phyloP scores from a whole-genome alignment of 2,113 vertebrate species.

The Ptychochromis oligacanthus region DNA sequence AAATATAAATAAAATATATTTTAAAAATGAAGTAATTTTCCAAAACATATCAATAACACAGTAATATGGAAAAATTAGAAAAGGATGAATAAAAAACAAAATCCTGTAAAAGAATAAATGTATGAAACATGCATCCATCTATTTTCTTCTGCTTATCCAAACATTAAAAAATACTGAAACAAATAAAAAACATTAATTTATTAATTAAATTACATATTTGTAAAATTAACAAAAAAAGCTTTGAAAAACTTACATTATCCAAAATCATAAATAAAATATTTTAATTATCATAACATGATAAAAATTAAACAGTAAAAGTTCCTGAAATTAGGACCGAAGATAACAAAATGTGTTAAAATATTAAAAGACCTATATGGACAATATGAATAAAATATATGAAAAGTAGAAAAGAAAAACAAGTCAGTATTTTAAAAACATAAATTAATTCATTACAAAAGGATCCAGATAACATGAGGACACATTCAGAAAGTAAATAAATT shows the following conservation, averaged over 20 bases:
- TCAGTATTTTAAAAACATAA: background rate
- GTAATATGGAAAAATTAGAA: background rate
- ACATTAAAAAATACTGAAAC: background rate
- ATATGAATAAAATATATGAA: background rate
- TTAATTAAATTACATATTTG: background rate
- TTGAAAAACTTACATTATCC: too few species aligned
- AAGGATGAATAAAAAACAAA: background rate
- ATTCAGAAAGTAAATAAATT: background rate
- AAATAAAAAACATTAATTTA: background rate
- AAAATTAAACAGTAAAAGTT: accelerated
- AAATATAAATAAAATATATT: background rate
- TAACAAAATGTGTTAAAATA: background rate
- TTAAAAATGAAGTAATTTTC: background rate
- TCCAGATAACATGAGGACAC: background rate
- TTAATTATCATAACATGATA: background rate
- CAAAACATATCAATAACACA: background rate
- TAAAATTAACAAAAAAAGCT: background rate
- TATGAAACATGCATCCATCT: accelerated
- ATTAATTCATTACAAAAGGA: background rate
- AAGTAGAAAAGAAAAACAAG: background rate
- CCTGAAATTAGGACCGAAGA: too few species aligned
- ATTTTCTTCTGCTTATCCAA: too few species aligned
- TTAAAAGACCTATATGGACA: background rate
- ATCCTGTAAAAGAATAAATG: background rate
- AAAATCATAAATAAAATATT: background rate